Conservation (phyloP, 2,797 vertebrate genomes). For the Pseudochromis fuscus region DNA sequence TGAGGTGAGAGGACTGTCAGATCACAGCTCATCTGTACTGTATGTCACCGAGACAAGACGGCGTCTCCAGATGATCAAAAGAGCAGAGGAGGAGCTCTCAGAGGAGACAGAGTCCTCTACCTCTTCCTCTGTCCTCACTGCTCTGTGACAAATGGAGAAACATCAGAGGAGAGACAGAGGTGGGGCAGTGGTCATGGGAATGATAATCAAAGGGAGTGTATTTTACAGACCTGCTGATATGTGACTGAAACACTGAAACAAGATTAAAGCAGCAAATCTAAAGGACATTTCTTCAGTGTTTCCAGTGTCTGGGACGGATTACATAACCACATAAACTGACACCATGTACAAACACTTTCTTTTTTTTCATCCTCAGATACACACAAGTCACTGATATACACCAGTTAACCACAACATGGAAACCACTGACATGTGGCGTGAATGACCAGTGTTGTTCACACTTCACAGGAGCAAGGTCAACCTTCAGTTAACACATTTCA, state of each 20-base stretch:
- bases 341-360: too few relatives aligned
- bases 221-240: constrained; percentile 30
- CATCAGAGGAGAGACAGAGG: too few relatives aligned
- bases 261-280: constrained; percentile 31
- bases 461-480: too few relatives aligned
- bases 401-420: too few relatives aligned
- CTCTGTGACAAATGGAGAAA: constrained; percentile 46
- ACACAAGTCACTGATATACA: too few relatives aligned
- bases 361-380: not conserved
- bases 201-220: constrained; percentile 5
- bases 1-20: constrained; percentile 54
- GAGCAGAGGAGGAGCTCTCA: constrained; percentile 19
- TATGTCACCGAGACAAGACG: constrained; percentile 50
- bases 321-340: too few relatives aligned
- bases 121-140: constrained; percentile 36
- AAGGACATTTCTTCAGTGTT: not conserved
- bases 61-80: constrained; percentile 58
- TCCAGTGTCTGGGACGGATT: not conserved
- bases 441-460: too few relatives aligned
- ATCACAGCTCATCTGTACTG: constrained; percentile 54
- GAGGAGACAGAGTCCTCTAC: constrained; percentile 31
- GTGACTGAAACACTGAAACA: constrained; percentile 35
- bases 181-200: constrained; percentile 28
- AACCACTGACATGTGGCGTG: too few relatives aligned
- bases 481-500: too few relatives aligned